Evolutionary conservation across 2,797 vertebrate genomes (phyloP), one percentile per base, ranked within the genome.

Genomic region (Amazonetta brasiliensis): DNA sequence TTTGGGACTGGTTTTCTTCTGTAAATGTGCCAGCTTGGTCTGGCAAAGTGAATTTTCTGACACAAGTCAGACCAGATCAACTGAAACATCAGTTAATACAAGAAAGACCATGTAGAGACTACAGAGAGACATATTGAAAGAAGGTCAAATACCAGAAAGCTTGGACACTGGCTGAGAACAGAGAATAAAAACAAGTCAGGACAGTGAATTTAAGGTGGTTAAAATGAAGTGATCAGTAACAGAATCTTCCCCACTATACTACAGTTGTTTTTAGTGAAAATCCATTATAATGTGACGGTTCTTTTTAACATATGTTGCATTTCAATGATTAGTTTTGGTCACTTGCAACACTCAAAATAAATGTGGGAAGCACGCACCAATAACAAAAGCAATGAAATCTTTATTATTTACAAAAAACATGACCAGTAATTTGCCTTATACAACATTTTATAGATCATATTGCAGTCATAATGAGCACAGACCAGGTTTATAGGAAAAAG

Each of bases 1-100:
- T 67, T 82, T 79, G 48, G 54, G 67, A 77, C 80, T 95, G 86
- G 15, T 94, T 95, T 95, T 93, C 68, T 92, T 92, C 84, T 95
- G 73, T 85, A 87, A 62, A 72, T 90, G 74, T 95, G 81, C 78
- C 81, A 94, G 3, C 60, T 90, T 64, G 43, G 5, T 72, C 77
- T 93, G 81, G 64, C 84, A 85, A 84, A 95, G 56, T 37, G 31
- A 94, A 31, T 91, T 23, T 74, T 92, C 88, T 82, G 72, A 89
- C 60, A 77, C 18, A 90, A 78, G 71, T 84, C 74, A 85, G 72
- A 64, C 59, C 82, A 77, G 22, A 94, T 94, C 80, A 92, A 63
- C 81, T 87, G 75, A 91, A 92, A 62, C 31, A 30, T 91, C 73
- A 69, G 43, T 87, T 88, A 90, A 67, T 19, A 90, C 37, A 79